Evolutionary conservation across 1,140 invertebrate genomes (phyloP).

Genomic region (Cyclargus thomasi): DNA sequence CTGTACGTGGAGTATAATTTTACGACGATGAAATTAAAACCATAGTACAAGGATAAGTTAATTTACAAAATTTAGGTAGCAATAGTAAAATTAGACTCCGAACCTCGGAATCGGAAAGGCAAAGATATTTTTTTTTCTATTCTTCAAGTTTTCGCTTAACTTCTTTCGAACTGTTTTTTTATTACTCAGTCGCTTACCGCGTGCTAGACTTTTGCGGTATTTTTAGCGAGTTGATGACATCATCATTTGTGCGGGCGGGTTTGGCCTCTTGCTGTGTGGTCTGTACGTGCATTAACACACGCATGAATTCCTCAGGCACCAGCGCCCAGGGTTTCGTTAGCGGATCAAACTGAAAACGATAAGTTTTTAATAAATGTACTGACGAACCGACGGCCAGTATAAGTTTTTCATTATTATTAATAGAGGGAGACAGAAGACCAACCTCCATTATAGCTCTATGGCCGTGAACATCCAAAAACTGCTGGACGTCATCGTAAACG

Average conservation of each 20-base stretch:
- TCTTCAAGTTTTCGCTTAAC: neutral
- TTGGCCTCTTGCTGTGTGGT: conserved; percentile 30
- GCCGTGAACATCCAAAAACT: conserved; percentile 83
- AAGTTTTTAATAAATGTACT: neutral
- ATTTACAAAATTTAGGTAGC: too few species aligned
- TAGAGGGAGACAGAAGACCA: conserved; percentile 11
- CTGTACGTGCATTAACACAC: conserved; percentile 76
- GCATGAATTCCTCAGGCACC: conserved; percentile 78
- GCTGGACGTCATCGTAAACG: conserved; percentile 69
- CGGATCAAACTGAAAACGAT: conserved; percentile 78
- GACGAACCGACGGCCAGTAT: too few species aligned
- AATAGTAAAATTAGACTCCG: too few species aligned
- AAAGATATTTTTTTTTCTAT: too few species aligned
- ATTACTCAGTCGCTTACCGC: too few species aligned
- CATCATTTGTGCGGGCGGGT: conserved; percentile 37
- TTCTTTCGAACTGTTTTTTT: too few species aligned
- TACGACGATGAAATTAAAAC: too few species aligned
- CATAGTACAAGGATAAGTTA: too few species aligned
- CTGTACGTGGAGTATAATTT: too few species aligned
- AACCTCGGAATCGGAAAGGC: too few species aligned
- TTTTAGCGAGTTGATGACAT: conserved; percentile 66
- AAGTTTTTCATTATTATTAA: neutral
- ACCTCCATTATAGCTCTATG: conserved; percentile 86
- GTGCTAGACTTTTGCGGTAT: conserved; percentile 69
- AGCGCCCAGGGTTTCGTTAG: conserved; percentile 80